Conservation (phyloP, 2,888 invertebrate genomes). For the Conchocele bisecta region DNA sequence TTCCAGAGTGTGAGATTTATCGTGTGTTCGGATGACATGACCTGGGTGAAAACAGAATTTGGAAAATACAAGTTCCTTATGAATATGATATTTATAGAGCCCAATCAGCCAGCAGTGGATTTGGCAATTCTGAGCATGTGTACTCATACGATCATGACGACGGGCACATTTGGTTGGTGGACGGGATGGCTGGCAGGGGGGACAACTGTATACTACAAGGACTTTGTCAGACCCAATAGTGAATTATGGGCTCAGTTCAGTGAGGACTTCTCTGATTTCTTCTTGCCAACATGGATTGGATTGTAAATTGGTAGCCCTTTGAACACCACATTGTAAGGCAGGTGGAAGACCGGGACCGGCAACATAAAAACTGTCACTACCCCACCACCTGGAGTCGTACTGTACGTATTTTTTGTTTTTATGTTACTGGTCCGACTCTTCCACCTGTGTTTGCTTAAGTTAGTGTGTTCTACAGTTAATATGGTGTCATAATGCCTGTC, state of each 20-base stretch:
- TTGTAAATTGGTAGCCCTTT: too few species aligned
- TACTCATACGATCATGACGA: slow-evolving; percentile 66
- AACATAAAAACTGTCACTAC: too few species aligned
- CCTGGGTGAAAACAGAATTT: slow-evolving; percentile 55
- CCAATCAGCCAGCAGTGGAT: slow-evolving; percentile 49
- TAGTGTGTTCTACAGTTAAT: too few species aligned
- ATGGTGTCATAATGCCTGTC: too few species aligned
- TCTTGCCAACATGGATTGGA: slow-evolving; percentile 57
- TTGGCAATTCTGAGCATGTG: slow-evolving; percentile 62
- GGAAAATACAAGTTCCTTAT: slow-evolving; percentile 28
- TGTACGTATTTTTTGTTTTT: too few species aligned
- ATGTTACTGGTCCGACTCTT: too few species aligned
- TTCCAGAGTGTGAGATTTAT: slow-evolving; percentile 55
- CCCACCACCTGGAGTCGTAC: too few species aligned
- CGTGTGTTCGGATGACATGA: slow-evolving; percentile 54
- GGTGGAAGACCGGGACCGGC: too few species aligned
- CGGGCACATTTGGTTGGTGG: slow-evolving; percentile 71
- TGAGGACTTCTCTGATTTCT: slow-evolving; percentile 55
- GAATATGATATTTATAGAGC: slow-evolving; percentile 42
- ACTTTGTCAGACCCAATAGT: slow-evolving; percentile 46
- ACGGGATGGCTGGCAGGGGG: slow-evolving; percentile 61
- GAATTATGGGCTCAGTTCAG: slow-evolving; percentile 46
- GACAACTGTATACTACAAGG: slow-evolving; percentile 56
- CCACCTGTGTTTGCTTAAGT: too few species aligned
- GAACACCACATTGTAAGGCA: too few species aligned